phyloP scores from a whole-genome alignment of 2,113 vertebrate species.

The Gadus macrocephalus region DNA sequence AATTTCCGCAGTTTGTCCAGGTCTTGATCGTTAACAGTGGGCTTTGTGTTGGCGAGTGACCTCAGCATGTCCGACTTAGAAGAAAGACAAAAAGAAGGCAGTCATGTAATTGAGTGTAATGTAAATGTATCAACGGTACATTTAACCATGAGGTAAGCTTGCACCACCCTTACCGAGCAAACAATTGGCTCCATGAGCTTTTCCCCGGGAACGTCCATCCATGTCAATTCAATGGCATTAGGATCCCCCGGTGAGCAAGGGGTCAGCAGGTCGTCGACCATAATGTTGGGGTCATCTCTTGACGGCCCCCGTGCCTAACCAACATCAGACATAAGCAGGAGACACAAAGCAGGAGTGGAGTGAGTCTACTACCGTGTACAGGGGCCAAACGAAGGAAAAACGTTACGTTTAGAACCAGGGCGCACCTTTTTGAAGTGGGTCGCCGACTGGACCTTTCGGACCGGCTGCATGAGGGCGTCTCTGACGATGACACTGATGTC shows the following conservation, averaged over 20 bases:
- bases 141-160: background rate
- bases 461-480: conserved; percentile 95
- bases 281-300: conserved; percentile 66
- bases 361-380: background rate
- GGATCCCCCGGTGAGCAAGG: conserved; percentile 94
- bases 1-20: conserved; percentile 94
- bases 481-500: conserved; percentile 92
- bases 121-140: background rate
- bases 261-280: conserved; percentile 83
- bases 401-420: background rate
- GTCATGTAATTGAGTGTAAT: background rate
- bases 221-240: conserved; percentile 87
- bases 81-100: conserved; percentile 13
- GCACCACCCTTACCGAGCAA: conserved; percentile 78
- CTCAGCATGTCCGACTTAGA: conserved; percentile 89
- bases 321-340: background rate
- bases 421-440: conserved; percentile 93
- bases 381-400: background rate
- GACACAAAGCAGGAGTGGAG: conserved; percentile 1
- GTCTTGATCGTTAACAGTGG: conserved; percentile 95
- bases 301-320: conserved; percentile 83
- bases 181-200: conserved; percentile 90
- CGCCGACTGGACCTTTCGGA: conserved; percentile 93
- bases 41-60: conserved; percentile 83
- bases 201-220: conserved; percentile 93